Base-by-base conservation (phyloP, 2,888 invertebrate species). In the Synergus umbraculus region DNA sequence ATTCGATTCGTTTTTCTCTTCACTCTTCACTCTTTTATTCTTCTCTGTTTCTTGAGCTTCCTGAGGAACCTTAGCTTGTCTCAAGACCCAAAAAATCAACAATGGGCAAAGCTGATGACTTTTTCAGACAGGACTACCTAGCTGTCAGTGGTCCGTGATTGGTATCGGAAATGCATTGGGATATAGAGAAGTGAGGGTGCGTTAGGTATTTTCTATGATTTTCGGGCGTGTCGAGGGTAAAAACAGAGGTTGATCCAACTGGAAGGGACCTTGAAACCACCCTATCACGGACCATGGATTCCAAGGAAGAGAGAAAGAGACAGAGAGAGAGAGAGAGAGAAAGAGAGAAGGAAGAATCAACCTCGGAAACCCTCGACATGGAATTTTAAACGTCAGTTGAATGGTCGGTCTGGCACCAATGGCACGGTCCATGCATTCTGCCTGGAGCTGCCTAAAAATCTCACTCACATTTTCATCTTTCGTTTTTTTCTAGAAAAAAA, bases 321-420 rank as follows among this genome's bases (percentile, higher is more conserved):
- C 69, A 76, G 77, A 12, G 79, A 76, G 76, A 76, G 77, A 29
- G 78, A 18, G 22, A 22, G 22, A 22, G 22, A 22, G 22, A 76
- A 54, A 76, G 76, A 77, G 73, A 29, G 79, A 76, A 77, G 22
- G 78, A 69, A 49, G 60, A 77, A 22, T 49, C 63, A 44, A 41
- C 37, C 46, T 46, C 63, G 13, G 44, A 64, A 77, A 37, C 77
- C 46, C 63, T 64, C 18, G 5, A 64, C 65, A 18, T 60, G 78
- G 49, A 83, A 79, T 83, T 78, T 58, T 76, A 80, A 78, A 82
- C 83, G 76, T 84, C 83, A 85, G 86, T 85, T 85, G 85, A 82
- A 85, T 83, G 83, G 83, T 80, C 81, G 82, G 83, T 83, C 83
- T 82, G 83, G 79, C 83, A 79, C 83, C 82, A 83, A 84, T 82